Conservation (phyloP, 2,797 vertebrate species). For the Falco novaeseelandiae region DNA sequence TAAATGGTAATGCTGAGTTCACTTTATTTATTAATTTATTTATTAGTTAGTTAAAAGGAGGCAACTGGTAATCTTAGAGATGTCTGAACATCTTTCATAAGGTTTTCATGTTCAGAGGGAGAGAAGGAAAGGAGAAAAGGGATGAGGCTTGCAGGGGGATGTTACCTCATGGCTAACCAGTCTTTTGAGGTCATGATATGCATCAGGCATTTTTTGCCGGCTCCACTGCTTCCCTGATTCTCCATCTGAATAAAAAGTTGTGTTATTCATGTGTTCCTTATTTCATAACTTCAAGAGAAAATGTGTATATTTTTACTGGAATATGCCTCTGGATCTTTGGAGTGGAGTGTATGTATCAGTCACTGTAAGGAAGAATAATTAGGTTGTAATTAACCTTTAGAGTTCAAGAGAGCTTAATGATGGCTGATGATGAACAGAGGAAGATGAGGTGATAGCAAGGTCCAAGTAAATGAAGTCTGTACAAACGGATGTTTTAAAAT, state of each 20-base stretch:
- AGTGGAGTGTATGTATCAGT: not conserved
- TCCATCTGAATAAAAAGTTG: not conserved
- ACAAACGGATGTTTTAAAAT: not conserved
- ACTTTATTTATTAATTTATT: not conserved
- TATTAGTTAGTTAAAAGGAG: not conserved
- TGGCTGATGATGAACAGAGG: not conserved
- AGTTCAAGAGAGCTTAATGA: not conserved
- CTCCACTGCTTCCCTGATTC: not conserved
- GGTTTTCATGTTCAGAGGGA: not conserved
- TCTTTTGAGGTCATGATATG: not conserved
- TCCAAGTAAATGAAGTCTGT: not conserved
- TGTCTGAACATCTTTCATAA: not conserved
- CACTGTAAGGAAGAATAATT: not conserved
- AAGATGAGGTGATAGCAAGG: not conserved
- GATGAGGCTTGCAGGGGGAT: not conserved
- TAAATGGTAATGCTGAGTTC: not conserved
- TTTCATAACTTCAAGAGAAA: not conserved
- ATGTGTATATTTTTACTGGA: not conserved
- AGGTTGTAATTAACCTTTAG: conserved; percentile 13
- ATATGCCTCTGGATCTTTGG: not conserved
- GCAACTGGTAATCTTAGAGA: not conserved
- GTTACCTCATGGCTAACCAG: not conserved
- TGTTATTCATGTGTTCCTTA: not conserved
- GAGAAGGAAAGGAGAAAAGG: not conserved
- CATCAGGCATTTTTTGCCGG: not conserved